Base-by-base conservation (phyloP, 1,140 invertebrate genomes). In the Cardiocondyla obscurior region DNA sequence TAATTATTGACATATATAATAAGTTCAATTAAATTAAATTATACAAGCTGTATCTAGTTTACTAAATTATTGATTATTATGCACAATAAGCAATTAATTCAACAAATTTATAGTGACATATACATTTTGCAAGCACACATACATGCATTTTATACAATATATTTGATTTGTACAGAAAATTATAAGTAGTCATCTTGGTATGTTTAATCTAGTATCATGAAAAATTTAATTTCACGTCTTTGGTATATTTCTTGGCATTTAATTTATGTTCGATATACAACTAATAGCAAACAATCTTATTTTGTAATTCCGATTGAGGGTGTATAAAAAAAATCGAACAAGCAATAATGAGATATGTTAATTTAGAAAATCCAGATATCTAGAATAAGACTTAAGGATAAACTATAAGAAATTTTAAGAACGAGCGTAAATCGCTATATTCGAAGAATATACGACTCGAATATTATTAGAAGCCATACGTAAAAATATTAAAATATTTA, bases 161-260 rank as follows among this genome's bases (percentile, higher is more conserved):
- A 22, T 16, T 30, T 69, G 44, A 49, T 10, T 65, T 81, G 65
- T 81, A 81, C 51, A 81, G 39, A 72, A 72, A 58, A 57, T 70
- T 70, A 72, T 67, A 77, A 39, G 14, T 74, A 42, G 0, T 42
- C 19, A 36, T 62, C 8, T 67, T 42, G n/a, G 36, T 22, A 58
- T 58, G 16, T 62, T 36, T 62, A 36, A 33, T 25, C 16, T 25
- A 49, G 14, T 49, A 12, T 51, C n/a, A 14, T 3, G 19, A 53
- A 53, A 64, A 65, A 4, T 42, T 39, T 28, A 22, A 0, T 53
- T 77, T 67, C 6, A 25, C 14, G 2, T 77, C 28, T 64, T 36
- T 65, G 65, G n/a, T 22, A 36, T 53, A 28, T 39, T 67, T 53
- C 3, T 44, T 22, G 19, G 3, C 22, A 33, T 76, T 64, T 76